Conservation (phyloP, 1,140 invertebrate genomes). For the Popillia japonica region DNA sequence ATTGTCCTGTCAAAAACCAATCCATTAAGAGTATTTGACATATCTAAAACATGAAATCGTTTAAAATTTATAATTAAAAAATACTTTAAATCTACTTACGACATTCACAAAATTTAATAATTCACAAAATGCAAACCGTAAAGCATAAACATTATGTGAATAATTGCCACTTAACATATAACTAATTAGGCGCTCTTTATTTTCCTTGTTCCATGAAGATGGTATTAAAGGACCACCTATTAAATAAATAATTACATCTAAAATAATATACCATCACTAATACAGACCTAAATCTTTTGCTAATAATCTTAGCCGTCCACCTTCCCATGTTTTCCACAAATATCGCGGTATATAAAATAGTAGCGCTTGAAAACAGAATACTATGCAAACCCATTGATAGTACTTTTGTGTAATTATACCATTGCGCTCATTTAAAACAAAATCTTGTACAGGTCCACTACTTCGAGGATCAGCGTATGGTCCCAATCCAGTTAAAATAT, state of each 20-base stretch:
- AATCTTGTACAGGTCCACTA: background rate
- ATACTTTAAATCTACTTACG: conserved; percentile 63
- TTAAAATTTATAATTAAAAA: background rate
- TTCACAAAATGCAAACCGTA: conserved; percentile 76
- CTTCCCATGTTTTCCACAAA: conserved; percentile 82
- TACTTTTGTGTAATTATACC: conserved; percentile 77
- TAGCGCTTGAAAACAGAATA: conserved; percentile 81
- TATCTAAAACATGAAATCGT: conserved; percentile 59
- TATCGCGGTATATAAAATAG: conserved; percentile 78
- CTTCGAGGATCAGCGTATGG: conserved; percentile 25
- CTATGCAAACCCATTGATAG: conserved; percentile 89
- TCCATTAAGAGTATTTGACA: conserved; percentile 73
- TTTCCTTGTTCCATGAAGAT: conserved; percentile 65
- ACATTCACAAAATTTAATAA: conserved; percentile 75
- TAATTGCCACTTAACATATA: conserved; percentile 66
- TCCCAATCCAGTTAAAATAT: conserved; percentile 41
- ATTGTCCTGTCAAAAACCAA: conserved; percentile 77
- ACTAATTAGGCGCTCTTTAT: conserved; percentile 64
- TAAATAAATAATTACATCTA: background rate
- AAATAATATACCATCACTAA: too few species aligned
- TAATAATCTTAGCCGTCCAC: conserved; percentile 66
- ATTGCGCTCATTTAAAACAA: conserved; percentile 54
- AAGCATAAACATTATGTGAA: conserved; percentile 73
- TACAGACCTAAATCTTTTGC: conserved; percentile 62
- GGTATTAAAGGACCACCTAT: conserved; percentile 61